Conservation (phyloP, 2,113 vertebrate genomes). For the Calidris pugnax region DNA sequence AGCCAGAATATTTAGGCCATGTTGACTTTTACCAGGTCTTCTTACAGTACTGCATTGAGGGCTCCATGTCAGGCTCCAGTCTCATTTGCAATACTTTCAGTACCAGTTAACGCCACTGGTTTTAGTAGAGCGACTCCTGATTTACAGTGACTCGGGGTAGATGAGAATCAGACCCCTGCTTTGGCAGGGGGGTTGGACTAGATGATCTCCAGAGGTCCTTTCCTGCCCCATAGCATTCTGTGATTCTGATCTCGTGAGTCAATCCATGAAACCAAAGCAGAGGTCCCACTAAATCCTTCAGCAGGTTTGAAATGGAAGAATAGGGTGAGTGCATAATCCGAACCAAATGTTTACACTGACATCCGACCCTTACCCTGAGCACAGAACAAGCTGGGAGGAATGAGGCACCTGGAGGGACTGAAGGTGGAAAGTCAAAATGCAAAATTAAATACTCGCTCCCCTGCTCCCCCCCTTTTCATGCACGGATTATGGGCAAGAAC, state of each 20-base stretch:
- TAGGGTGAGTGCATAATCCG: neutral
- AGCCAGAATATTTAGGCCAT: neutral
- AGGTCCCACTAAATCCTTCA: neutral
- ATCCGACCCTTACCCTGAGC: neutral
- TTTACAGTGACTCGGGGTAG: neutral
- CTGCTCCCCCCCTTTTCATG: neutral
- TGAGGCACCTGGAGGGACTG: neutral
- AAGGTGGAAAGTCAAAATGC: neutral
- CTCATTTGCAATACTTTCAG: neutral
- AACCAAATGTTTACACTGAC: neutral
- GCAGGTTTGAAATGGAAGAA: neutral
- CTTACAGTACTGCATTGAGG: neutral
- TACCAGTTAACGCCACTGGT: neutral
- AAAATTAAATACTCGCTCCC: neutral
- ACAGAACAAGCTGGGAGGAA: neutral
- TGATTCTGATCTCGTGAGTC: neutral
- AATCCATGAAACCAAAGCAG: neutral
- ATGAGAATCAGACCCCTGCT: conserved; percentile 39
- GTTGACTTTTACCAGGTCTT: neutral
- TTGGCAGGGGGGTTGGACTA: too few species aligned
- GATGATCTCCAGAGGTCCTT: too few species aligned
- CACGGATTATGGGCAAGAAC: neutral
- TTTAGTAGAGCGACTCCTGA: neutral
- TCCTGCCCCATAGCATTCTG: too few species aligned
- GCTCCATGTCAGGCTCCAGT: neutral